Percentiles rank a stretch among this genome's conserved stretches.
Evolutionary conservation across 2,888 invertebrate species (phyloP).

Genomic region (Drosophila siamana): DNA sequence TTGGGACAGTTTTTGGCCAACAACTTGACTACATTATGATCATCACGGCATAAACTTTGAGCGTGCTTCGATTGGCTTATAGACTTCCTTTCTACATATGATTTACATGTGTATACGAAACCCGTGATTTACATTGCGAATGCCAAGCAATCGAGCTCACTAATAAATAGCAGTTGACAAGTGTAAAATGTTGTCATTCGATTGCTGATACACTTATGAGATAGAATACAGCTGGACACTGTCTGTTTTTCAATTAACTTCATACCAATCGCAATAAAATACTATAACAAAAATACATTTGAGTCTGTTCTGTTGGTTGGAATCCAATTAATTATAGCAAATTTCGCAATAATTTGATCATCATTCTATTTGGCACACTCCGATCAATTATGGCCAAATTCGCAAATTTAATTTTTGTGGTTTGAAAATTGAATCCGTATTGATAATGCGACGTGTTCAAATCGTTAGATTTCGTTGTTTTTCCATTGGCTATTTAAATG

Average conservation of each 20-base stretch:
- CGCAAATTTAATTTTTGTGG: conserved; percentile 18
- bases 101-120: conserved; percentile 40
- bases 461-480: conserved; percentile 28
- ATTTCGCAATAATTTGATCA: conserved; percentile 6
- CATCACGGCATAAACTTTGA: conserved; percentile 26
- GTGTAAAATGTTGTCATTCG: conserved; percentile 12
- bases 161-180: conserved; percentile 35
- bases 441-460: conserved; percentile 13
- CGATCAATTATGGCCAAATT: conserved; percentile 38
- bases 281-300: conserved; percentile 4
- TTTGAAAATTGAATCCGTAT: background rate
- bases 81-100: conserved; percentile 14
- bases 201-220: conserved; percentile 17
- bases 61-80: conserved; percentile 5
- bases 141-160: conserved; percentile 19
- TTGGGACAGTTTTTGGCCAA: background rate
- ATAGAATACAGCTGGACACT: conserved; percentile 9
- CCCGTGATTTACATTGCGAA: conserved; percentile 43
- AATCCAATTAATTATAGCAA: conserved; percentile 26
- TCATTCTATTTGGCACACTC: background rate
- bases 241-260: conserved; percentile 7
- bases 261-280: background rate
- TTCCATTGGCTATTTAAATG: conserved; percentile 31
- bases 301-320: background rate
- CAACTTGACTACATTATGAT: background rate